Conservation (phyloP, 2,888 invertebrate genomes). For the Antitype chi region DNA sequence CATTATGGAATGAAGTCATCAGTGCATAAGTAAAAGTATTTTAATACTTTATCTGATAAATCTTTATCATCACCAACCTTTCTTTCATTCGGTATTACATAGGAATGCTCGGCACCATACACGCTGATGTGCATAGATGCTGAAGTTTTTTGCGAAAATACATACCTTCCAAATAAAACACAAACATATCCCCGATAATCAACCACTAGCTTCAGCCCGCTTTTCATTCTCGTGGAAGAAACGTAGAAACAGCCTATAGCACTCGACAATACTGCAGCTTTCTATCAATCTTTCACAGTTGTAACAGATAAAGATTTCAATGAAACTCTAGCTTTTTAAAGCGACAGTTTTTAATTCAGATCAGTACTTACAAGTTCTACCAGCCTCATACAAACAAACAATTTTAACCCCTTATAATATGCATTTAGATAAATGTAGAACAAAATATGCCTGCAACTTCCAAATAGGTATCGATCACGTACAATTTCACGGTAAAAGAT, state of each 20-base stretch:
- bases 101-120: neutral
- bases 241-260: neutral
- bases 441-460: slow-evolving; percentile 21
- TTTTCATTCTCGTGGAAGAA: too few species aligned
- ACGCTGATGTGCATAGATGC: neutral
- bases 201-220: neutral
- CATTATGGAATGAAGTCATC: slow-evolving; percentile 18
- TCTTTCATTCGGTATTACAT: neutral
- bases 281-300: neutral
- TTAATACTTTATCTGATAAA: neutral
- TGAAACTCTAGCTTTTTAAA: neutral
- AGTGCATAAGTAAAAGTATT: neutral
- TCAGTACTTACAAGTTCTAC: too few species aligned
- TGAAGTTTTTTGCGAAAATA: neutral
- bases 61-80: neutral
- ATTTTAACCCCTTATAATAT: neutral
- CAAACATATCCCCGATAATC: neutral
- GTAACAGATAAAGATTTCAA: too few species aligned
- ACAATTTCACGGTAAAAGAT: slow-evolving; percentile 43
- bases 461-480: slow-evolving; percentile 44
- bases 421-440: neutral
- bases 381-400: neutral
- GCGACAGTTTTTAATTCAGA: neutral
- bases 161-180: too few species aligned
- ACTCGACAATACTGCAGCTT: neutral